Conservation (phyloP, 2,113 vertebrate genomes). For the Mustela lutreola region DNA sequence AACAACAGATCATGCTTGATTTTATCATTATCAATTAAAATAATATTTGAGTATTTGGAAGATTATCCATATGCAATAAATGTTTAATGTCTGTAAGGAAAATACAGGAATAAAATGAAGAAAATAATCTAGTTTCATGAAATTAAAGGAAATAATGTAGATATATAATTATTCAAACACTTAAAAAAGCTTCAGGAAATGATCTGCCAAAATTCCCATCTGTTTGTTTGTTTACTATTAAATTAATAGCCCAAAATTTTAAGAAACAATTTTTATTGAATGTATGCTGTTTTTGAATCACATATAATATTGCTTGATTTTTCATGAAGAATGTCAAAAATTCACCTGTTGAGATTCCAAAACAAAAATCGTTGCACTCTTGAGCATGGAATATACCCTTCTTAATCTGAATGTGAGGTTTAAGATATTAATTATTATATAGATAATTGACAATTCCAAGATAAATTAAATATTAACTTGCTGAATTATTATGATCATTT, state of each 20-base stretch:
- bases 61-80: background rate
- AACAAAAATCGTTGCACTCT: background rate
- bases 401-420: background rate
- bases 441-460: background rate
- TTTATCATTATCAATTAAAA: conserved; percentile 39
- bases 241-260: background rate
- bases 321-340: background rate
- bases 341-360: background rate
- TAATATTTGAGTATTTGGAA: background rate
- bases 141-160: background rate
- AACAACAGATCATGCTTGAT: background rate
- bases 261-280: background rate
- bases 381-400: background rate
- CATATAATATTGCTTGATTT: background rate
- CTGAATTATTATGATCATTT: background rate
- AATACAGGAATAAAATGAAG: background rate
- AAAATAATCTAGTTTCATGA: background rate
- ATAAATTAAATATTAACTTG: background rate
- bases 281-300: background rate
- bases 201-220: background rate
- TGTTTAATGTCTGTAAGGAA: background rate
- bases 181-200: background rate
- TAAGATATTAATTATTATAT: background rate
- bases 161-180: background rate
- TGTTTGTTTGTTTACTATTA: background rate